phyloP scores from a whole-genome alignment of 2,888 invertebrate genomes.

The Hirtodrosophila alboralis region DNA sequence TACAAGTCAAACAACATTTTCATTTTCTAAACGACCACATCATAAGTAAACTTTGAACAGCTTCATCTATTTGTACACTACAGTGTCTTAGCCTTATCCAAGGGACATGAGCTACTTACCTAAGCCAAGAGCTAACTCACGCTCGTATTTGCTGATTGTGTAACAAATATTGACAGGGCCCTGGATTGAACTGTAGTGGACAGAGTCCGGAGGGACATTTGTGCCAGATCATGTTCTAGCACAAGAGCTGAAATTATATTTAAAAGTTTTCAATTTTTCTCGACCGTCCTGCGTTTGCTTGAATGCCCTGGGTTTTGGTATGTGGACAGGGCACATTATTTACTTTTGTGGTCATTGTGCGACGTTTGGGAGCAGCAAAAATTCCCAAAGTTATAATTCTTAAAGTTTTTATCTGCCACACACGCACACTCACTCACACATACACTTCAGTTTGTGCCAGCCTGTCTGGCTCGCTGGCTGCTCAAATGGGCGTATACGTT shows the following conservation, averaged over 20 bases:
- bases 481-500: conserved; percentile 68
- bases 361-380: conserved; percentile 50
- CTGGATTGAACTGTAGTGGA: conserved; percentile 5
- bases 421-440: conserved; percentile 21
- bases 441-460: conserved; percentile 5
- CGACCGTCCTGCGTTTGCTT: conserved; percentile 2
- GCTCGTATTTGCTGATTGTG: conserved; percentile 69
- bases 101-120: conserved; percentile 14
- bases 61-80: conserved; percentile 41
- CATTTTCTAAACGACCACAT: conserved; percentile 36
- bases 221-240: conserved; percentile 75
- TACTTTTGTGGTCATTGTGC: conserved; percentile 78
- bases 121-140: conserved; percentile 38
- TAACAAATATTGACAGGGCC: conserved; percentile 75
- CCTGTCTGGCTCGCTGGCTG: conserved; percentile 48
- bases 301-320: conserved; percentile 12
- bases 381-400: conserved; percentile 78
- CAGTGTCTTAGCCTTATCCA: conserved; percentile 21
- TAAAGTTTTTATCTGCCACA: conserved; percentile 71
- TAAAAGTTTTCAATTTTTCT: conserved; percentile 59
- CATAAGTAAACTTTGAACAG: conserved; percentile 15
- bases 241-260: conserved; percentile 78
- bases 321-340: conserved; percentile 55
- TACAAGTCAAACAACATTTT: conserved; percentile 57
- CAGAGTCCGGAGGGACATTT: conserved; percentile 54